Conservation (phyloP, 2,888 invertebrate genomes). For the Girardia tigrina region DNA sequence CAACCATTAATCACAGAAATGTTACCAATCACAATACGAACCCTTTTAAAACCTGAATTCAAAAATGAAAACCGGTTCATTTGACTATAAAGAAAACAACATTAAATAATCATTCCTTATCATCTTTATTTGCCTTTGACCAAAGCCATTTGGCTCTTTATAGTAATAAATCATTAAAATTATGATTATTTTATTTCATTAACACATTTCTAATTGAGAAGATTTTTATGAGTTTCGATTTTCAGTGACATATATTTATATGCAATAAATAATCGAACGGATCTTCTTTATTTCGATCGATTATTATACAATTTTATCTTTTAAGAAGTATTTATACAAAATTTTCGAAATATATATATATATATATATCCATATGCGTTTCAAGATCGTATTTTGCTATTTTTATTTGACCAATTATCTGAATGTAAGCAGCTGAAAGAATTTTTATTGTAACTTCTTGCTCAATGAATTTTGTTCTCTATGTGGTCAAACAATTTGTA, state of each 20-base stretch:
- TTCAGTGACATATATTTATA: neutral
- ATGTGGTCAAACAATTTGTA: neutral
- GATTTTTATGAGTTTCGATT: neutral
- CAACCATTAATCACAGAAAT: neutral
- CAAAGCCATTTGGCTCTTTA: neutral
- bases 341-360: neutral
- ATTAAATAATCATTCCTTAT: neutral
- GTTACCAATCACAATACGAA: neutral
- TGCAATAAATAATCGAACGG: neutral
- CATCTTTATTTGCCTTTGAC: slow-evolving; percentile 10
- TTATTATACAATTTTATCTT: too few species aligned
- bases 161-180: neutral
- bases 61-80: neutral
- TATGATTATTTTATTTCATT: neutral
- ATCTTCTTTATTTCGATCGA: neutral
- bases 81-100: neutral
- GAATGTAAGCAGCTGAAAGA: neutral
- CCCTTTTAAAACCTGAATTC: slow-evolving; percentile 8
- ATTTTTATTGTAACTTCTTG: neutral
- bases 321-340: neutral
- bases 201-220: slow-evolving; percentile 11
- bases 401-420: slow-evolving; percentile 20
- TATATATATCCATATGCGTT: neutral
- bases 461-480: slow-evolving; percentile 8
- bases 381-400: slow-evolving; percentile 6